Evolutionary conservation across 2,113 vertebrate genomes (phyloP).

Genomic region (Turnix velox): DNA sequence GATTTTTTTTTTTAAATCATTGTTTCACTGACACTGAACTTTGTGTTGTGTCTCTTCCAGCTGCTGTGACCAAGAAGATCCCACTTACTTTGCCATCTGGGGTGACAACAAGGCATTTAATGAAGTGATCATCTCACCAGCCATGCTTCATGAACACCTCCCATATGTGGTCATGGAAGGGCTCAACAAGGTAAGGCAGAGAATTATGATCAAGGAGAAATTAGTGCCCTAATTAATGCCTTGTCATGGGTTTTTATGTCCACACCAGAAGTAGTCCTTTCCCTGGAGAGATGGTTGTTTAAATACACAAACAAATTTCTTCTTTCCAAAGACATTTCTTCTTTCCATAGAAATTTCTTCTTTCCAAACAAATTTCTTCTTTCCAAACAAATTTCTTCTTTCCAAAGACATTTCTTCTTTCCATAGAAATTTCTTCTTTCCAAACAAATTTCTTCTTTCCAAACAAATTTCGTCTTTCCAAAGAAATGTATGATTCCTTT

Average conservation of each 20-base stretch:
- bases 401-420: too few species aligned
- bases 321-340: too few species aligned
- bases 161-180: conserved; percentile 98
- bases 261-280: fast-evolving
- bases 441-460: too few species aligned
- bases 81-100: conserved; percentile 98
- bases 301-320: not conserved
- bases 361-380: too few species aligned
- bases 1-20: not conserved
- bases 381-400: too few species aligned
- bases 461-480: too few species aligned
- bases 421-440: too few species aligned
- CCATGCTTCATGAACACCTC: conserved; percentile 97
- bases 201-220: not conserved
- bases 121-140: conserved; percentile 97
- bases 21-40: not conserved
- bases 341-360: too few species aligned
- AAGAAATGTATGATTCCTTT: too few species aligned
- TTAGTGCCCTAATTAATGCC: not conserved
- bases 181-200: conserved; percentile 89
- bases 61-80: conserved; percentile 94
- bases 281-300: not conserved
- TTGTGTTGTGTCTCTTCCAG: conserved; percentile 67
- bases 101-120: conserved; percentile 97
- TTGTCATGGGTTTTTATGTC: not conserved